Evolutionary conservation across 2,113 vertebrate species (phyloP).

Genomic region (Lophius piscatorius): DNA sequence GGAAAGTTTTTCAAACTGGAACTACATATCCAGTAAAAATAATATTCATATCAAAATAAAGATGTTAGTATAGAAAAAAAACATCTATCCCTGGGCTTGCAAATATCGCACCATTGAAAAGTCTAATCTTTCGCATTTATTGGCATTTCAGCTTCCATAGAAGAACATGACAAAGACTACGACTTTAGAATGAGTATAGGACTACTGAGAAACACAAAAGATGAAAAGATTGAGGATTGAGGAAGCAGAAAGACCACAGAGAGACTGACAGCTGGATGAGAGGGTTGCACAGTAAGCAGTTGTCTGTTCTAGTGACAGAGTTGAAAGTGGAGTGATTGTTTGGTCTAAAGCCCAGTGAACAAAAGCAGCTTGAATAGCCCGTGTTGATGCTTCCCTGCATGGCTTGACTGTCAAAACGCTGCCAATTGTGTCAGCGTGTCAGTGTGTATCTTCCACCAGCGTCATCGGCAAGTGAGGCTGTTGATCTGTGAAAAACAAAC

Average conservation of each 20-base stretch:
- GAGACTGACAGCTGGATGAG: conserved; percentile 23
- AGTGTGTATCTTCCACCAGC: conserved; percentile 63
- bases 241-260: background rate
- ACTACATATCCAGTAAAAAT: too few relatives aligned
- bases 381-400: conserved; percentile 55
- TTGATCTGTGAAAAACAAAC: conserved; percentile 28
- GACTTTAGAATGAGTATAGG: too few relatives aligned
- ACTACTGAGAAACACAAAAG: background rate
- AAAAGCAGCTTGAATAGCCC: conserved; percentile 64
- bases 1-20: too few relatives aligned
- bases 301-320: conserved; percentile 27
- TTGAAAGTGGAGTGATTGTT: conserved; percentile 62
- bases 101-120: too few relatives aligned
- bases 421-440: conserved; percentile 72
- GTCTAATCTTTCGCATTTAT: too few relatives aligned
- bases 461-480: conserved; percentile 40
- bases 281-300: conserved; percentile 56
- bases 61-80: too few relatives aligned
- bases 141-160: too few relatives aligned
- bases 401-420: conserved; percentile 52
- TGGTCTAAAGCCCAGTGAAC: conserved; percentile 38
- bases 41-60: too few relatives aligned
- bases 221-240: background rate
- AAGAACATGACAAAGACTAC: too few relatives aligned
- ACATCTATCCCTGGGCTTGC: too few relatives aligned